Conservation (phyloP, 2,113 vertebrate genomes). For the Crypturellus undulatus region DNA sequence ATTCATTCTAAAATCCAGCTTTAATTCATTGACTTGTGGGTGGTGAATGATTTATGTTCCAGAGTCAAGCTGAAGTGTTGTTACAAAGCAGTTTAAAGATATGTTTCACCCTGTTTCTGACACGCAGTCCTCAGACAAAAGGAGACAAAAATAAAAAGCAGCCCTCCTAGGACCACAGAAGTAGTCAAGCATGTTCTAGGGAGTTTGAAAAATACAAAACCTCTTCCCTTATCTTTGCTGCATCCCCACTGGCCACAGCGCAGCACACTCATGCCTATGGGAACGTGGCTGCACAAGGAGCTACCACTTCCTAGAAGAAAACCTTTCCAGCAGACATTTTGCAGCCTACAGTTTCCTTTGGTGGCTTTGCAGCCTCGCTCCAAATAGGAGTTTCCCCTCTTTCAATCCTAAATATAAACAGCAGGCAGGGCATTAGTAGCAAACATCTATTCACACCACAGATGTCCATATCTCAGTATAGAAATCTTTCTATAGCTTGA, state of each 20-base stretch:
- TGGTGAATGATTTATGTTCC: background rate
- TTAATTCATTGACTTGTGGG: background rate
- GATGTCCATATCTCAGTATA: background rate
- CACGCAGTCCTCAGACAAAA: background rate
- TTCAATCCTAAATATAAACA: background rate
- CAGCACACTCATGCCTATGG: too few species aligned
- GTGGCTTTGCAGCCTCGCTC: background rate
- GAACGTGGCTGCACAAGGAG: too few species aligned
- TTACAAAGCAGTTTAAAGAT: background rate
- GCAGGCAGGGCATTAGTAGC: background rate
- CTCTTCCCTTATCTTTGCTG: too few species aligned
- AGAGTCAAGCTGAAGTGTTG: background rate
- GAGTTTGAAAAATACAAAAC: background rate
- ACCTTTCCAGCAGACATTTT: background rate
- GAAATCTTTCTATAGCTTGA: background rate
- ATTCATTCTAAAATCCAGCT: background rate
- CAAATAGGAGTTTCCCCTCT: background rate
- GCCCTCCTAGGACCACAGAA: background rate
- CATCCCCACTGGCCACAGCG: too few species aligned
- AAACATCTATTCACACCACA: background rate
- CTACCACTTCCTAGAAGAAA: too few species aligned
- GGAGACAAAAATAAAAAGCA: background rate
- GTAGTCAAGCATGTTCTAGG: background rate
- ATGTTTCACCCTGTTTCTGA: background rate
- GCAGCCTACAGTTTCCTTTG: background rate